Conservation (phyloP, 2,797 vertebrate genomes). For the Helicolenus hilgendorfi region DNA sequence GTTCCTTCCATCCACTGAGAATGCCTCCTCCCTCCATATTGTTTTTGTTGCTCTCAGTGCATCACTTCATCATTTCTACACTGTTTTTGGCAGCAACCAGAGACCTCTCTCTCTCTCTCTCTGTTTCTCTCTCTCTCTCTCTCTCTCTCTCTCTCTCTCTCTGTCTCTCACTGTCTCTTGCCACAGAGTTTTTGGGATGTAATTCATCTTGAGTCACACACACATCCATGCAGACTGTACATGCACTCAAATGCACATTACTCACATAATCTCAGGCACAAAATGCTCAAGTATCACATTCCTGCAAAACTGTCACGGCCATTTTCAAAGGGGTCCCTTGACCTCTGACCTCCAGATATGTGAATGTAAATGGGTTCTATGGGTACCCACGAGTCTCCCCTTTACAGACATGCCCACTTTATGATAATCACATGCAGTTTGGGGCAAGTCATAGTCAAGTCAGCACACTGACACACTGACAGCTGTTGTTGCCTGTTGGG, state of each 20-base stretch:
- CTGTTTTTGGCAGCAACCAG: constrained; percentile 55
- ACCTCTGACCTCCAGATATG: too few relatives aligned
- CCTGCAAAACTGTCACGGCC: too few relatives aligned
- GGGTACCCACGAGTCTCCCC: too few relatives aligned
- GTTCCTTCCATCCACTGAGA: constrained; percentile 7
- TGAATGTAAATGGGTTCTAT: too few relatives aligned
- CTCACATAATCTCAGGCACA: neutral
- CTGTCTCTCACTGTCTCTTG: neutral
- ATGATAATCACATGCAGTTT: too few relatives aligned
- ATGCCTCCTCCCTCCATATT: constrained; percentile 44
- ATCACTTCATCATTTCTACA: constrained; percentile 61
- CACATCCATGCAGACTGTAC: neutral
- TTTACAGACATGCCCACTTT: too few relatives aligned
- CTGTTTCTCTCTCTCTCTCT: neutral
- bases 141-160: neutral
- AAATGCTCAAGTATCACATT: neutral
- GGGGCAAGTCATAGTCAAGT: too few relatives aligned
- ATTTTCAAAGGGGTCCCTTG: too few relatives aligned
- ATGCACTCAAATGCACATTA: neutral
- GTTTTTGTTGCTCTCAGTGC: constrained; percentile 67
- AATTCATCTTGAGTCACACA: constrained; percentile 59
- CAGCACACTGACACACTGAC: too few relatives aligned
- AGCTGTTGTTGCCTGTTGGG: too few relatives aligned
- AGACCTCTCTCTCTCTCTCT: neutral
- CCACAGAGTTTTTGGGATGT: constrained; percentile 51